Evolutionary conservation across 2,113 vertebrate species (phyloP), one percentile per base, ranked within the genome.

Genomic region (Panthera uncia): DNA sequence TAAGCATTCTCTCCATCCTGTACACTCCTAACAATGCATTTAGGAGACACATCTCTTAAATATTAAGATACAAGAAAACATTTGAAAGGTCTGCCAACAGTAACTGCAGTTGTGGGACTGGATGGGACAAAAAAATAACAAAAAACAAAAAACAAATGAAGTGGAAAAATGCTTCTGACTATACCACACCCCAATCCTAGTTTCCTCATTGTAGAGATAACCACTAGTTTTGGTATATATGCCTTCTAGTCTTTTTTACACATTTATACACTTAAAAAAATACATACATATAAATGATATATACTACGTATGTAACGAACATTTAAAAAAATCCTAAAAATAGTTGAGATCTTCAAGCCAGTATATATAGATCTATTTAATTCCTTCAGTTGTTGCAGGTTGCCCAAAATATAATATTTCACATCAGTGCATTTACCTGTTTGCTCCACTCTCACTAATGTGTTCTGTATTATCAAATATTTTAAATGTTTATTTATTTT

Each of bases 271-370:
- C 4, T 73, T 63, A 12, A 41, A 69, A 69, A 41, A 79, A 33
- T 2, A 76, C 2, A 38, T 21, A 38, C 31, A 38, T 38, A 38
- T 38, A 41, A 78, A 52, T 69, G n/a, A 88, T 55, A 86, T 14
- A 84, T 31, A 61, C 10, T 85, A 4, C 73, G 0, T 61, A 83
- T 68, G 10, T 61, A 82, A 69, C 89, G 23, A 8, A 57, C 27
- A 90, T 55, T 95, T 66, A 38, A 93, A 80, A 85, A 66, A 57
- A 88, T 25, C 14, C 89, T 81, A 71, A 91, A 91, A 82, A 87
- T 65, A 52, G 45, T 80, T 90, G 57, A 86, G 18, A 33, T 91
- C n/a, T 82, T 52, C 13, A 93, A 52, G 65, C 85, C 14, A 61
- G 27, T 84, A 18, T 36, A 55, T 23, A 88, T 7, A 92, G 48